These are phyloP conservation scores for Campoplex nolae DNA, from an alignment of 2,888 invertebrate genomes.

Conservation along the genomic window DNA sequence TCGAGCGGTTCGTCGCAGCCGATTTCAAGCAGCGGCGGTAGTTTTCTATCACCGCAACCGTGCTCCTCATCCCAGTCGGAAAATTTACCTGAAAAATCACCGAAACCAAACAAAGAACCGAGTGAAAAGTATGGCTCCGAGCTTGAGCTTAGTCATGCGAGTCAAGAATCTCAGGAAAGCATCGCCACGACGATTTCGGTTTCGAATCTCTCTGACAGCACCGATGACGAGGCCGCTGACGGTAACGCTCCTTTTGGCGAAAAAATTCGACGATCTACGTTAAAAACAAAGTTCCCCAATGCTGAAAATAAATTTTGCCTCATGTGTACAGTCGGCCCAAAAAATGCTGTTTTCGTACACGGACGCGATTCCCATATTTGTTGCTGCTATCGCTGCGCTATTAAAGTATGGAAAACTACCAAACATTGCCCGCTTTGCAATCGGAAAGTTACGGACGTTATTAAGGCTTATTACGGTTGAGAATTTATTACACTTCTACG, in stretches of 20 bases:
- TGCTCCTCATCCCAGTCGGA: not conserved
- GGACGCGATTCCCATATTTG: constrained; percentile 89
- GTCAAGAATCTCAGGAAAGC: constrained; percentile 57
- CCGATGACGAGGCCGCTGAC: not conserved
- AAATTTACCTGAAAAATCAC: not conserved
- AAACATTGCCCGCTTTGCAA: constrained; percentile 90
- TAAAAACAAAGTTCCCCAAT: constrained; percentile 31
- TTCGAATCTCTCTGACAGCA: constrained; percentile 6
- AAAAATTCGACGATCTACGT: constrained; percentile 24
- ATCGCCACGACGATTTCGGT: constrained; percentile 38
- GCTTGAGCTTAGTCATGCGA: constrained; percentile 4
- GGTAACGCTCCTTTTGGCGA: constrained; percentile 5
- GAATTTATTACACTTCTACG: not conserved
- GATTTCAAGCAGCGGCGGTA: no score
- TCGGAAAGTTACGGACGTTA: constrained; percentile 88
- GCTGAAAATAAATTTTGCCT: constrained; percentile 85
- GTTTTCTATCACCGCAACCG: not conserved
- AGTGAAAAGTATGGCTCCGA: not conserved
- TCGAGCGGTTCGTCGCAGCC: no score
- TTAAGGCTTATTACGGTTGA: constrained; percentile 86
- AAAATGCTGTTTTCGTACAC: constrained; percentile 89
- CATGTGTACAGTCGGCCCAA: constrained; percentile 87
- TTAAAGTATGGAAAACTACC: constrained; percentile 88
- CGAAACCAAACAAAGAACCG: not conserved
- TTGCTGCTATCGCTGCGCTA: constrained; percentile 90